A percentile compares a stretch with the other conserved stretches of the same genome.
Conservation (phyloP, 2,113 vertebrate genomes). For the Anoplopoma fimbria region DNA sequence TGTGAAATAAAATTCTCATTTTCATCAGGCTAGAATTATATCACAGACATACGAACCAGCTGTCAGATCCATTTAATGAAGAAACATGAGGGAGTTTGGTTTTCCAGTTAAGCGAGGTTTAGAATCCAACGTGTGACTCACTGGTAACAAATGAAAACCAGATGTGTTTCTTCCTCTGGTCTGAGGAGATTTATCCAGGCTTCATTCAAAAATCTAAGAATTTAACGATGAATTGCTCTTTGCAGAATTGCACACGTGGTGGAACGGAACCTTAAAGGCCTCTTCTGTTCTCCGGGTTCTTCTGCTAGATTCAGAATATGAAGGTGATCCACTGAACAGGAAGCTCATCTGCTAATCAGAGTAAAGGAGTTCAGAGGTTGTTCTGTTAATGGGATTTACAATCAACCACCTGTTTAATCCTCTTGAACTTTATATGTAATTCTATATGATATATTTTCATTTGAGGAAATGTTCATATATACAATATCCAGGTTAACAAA, state of each 20-base stretch:
- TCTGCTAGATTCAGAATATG: background rate
- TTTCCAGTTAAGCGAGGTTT: background rate
- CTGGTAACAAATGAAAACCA: background rate
- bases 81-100: no score
- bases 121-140: background rate
- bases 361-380: background rate
- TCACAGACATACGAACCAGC: no score
- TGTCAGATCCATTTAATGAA: no score
- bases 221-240: background rate
- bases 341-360: background rate
- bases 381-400: background rate
- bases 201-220: background rate
- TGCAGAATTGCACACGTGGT: conserved; percentile 8
- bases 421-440: background rate
- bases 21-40: background rate
- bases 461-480: background rate
- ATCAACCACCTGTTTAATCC: no score
- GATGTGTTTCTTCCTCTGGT: background rate
- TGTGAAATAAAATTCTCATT: background rate
- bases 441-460: background rate
- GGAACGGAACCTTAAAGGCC: background rate
- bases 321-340: background rate
- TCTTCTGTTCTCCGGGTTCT: background rate
- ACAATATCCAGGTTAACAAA: no score
- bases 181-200: background rate